Base-by-base conservation (phyloP, 2,113 vertebrate species). In the Sinosuthora webbiana region DNA sequence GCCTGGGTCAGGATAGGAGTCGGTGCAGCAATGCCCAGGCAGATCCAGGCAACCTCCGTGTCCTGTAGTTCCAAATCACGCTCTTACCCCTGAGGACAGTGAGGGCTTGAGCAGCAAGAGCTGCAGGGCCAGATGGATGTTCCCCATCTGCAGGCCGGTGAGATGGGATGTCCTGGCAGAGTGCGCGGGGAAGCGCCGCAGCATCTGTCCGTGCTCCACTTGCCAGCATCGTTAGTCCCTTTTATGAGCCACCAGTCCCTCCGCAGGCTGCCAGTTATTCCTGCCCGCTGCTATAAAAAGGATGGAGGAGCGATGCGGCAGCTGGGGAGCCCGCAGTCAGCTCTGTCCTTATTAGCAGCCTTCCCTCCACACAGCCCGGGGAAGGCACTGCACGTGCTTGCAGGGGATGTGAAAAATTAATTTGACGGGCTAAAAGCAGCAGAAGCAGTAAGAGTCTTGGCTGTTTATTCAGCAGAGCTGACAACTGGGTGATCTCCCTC, bases 211-310 rank as follows among this genome's bases (percentile, higher is more conserved):
- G 2, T 2, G 4, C 90, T 69, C 11, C 0, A 7, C 88, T 78
- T 81, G 93, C 96, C 92, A 94, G 90, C 1, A 2, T 57, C 5
- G 42, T 88, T 80, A 59, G 79, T 63, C 92, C 92, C 63, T 90
- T 93, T 96, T 91, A 94, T 49, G 59, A 95, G 90, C 63, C 94
- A 95, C 93, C 95, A 95, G 92, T 87, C 75, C 89, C 74, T 90
- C 83, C 0, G 1, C 74, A 49, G 90, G 87, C 95, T 89, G 93
- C 93, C 74, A 60, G 93, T 85, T 89, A 81, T 82, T 75, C 82
- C 82, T 90, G 95, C 89, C 89, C 7, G 1, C 75, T 91, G 91
- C 87, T 3, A 5, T 73, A 79, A 88, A 83, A 83, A 83, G 94
- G 85, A 49, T 53, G 70, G 87, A 95, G 92, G 70, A 94, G 76